Evolutionary conservation across 2,888 invertebrate species (phyloP), one percentile per base, ranked within the genome.

Genomic region (Ceraclea dissimilis): DNA sequence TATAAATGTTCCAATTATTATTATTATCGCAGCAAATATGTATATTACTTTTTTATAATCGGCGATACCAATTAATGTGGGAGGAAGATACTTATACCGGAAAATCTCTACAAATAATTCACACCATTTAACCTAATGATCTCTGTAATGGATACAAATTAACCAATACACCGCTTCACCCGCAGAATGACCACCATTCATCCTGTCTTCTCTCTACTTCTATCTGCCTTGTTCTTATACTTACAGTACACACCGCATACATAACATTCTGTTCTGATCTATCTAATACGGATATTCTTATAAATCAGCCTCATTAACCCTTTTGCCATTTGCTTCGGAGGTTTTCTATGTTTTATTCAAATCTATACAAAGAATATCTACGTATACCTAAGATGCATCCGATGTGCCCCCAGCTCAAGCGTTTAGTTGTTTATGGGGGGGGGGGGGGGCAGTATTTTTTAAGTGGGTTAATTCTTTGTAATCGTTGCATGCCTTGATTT

Each of bases 61-160:
- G 10, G 4, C 26, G 26, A 10, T 6, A 6, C 26, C 26, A 26
- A 6, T 10, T 26, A 10, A 26, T 26, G 39, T 13, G 39, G 39
- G 39, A 39, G 4, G 39, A 4, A 13, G 39, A n/a, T n/a, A n/a
- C n/a, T n/a, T n/a, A n/a, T n/a, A n/a, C n/a, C 39, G 13, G 39
- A 5, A 46, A 46, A 46, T 46, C 46, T 46, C 46, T 18, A 46
- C 19, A 19, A 46, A 46, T 46, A 13, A 18, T 46, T 46, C 19
- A 19, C 46, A 18, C 46, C 18, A 57, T 44, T 48, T 53, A 22
- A 50, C 57, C 53, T 49, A 44, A 47, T 50, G 57, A 52, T 39
- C 57, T 50, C 50, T 46, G 46, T 49, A 51, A 53, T 46, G 57
- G 57, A 33, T 53, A 53, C 53, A 53, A 57, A 57, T 53, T 49